Base-by-base conservation (phyloP, 2,797 vertebrate genomes). In the Miichthys miiuy region DNA sequence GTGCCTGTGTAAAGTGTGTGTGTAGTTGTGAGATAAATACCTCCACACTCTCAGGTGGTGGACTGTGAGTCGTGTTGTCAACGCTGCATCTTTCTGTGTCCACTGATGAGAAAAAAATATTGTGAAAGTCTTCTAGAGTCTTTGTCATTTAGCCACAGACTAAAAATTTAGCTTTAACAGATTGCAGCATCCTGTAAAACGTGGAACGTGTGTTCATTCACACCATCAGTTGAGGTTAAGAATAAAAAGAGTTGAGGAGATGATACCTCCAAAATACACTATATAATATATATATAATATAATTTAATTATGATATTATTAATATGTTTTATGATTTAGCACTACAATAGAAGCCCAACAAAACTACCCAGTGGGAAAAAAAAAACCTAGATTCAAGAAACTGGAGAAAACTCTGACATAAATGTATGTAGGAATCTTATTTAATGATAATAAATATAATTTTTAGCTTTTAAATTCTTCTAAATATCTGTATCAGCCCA, bases 1-100 rank as follows among this genome's bases (percentile, higher is more conserved):
- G 42, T 50, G 41, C n/a, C 34, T 14, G 47, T 69, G 64, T 47
- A 10, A 10, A 47, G 63, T 54, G 61, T 20, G 30, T 17, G 56
- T 42, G 52, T 60, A 23, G 50, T 64, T 64, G 34, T 57, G 60
- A 47, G 65, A 18, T 51, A 62, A 83, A 81, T 83, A 84, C 75
- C 68, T 82, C 27, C 17, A 30, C 23, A 6, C 18, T 72, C 20
- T 80, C 18, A 69, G 47, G 30, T 78, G 54, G 14, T 17, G 20
- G 38, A 3, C 21, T 56, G 5, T 56, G 67, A n/a, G 16, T 75
- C 21, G 57, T 66, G 38, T 42, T 34, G 55, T 54, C 64, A 69
- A 6, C 34, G 64, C 34, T 73, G 44, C n/a, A 23, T 69, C 30
- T 70, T 30, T 44, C 3, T 58, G 2, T 30, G 6, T 68, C 23